phyloP scores from a whole-genome alignment of 2,888 invertebrate genomes.

The Cryptocheilus praepositus region DNA sequence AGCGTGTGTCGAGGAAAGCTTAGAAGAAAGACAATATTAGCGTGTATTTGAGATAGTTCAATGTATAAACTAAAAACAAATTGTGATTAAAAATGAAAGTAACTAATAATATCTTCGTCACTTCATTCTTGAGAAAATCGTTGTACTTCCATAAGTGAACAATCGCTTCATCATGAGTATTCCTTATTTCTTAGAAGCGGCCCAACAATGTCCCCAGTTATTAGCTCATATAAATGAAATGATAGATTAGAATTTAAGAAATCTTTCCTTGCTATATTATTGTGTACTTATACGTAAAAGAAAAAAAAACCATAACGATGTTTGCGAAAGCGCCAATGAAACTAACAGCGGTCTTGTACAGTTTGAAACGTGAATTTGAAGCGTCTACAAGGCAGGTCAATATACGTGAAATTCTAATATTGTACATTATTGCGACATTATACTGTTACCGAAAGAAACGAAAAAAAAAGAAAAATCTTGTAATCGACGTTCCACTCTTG shows the following conservation, averaged over 20 bases:
- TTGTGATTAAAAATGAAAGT: slow-evolving; percentile 5
- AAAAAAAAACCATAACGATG: slow-evolving; percentile 24
- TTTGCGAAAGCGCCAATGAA: slow-evolving; percentile 6
- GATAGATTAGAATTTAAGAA: slow-evolving; percentile 49
- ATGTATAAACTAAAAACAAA: neutral
- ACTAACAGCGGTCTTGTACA: slow-evolving; percentile 29
- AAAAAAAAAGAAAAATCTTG: slow-evolving; percentile 15
- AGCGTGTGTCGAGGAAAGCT: neutral
- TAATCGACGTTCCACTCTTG: slow-evolving; percentile 15
- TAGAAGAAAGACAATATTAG: too few species aligned
- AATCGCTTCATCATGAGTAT: neutral
- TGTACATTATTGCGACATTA: slow-evolving; percentile 19
- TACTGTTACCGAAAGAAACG: slow-evolving; percentile 12
- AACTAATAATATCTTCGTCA: neutral
- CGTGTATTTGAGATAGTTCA: too few species aligned
- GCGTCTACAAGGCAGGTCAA: slow-evolving; percentile 22
- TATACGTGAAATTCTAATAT: slow-evolving; percentile 23
- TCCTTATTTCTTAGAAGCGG: slow-evolving; percentile 52
- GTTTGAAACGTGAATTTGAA: slow-evolving; percentile 33
- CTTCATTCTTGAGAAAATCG: too few species aligned
- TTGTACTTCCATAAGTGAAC: too few species aligned
- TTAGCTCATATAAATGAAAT: slow-evolving; percentile 57
- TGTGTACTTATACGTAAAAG: slow-evolving; percentile 41
- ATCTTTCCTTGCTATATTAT: slow-evolving; percentile 54
- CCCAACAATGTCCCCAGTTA: slow-evolving; percentile 59